A percentile compares a stretch with the other conserved stretches of the same genome.
phyloP scores from a whole-genome alignment of 2,888 invertebrate genomes.

The Trachelus stipa region DNA sequence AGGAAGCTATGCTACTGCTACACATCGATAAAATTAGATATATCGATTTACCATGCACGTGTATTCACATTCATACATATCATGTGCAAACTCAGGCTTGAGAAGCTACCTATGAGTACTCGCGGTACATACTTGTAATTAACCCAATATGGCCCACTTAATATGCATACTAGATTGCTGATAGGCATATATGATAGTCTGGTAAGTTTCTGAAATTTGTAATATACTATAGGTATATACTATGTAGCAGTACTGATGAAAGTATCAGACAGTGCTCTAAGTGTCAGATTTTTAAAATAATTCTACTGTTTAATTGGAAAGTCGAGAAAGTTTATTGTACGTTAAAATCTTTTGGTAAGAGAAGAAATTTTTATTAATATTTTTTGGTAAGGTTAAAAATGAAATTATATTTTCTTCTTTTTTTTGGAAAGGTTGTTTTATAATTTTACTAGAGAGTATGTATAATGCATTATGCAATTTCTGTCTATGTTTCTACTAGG shows the following conservation, averaged over 20 bases:
- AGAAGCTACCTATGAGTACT: neutral
- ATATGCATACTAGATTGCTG: conserved; percentile 16
- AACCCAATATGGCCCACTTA: conserved; percentile 47
- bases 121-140: conserved; percentile 43
- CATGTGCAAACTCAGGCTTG: conserved; percentile 4
- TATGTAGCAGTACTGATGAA: neutral
- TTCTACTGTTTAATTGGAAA: neutral
- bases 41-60: conserved; percentile 43
- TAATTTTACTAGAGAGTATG: neutral
- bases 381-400: neutral
- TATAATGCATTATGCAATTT: neutral
- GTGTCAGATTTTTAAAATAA: neutral
- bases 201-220: neutral
- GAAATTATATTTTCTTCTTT: neutral
- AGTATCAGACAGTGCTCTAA: neutral
- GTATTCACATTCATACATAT: conserved; percentile 33
- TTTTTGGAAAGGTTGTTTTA: neutral
- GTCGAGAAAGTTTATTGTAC: neutral
- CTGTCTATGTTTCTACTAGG: neutral
- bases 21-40: conserved; percentile 40
- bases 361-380: neutral
- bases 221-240: neutral
- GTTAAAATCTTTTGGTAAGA: neutral
- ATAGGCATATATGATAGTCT: neutral
- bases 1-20: conserved; percentile 24